A percentile compares a stretch with the other conserved stretches of the same genome.
Conservation (phyloP, 2,888 invertebrate species). For the Notodonta ziczac region DNA sequence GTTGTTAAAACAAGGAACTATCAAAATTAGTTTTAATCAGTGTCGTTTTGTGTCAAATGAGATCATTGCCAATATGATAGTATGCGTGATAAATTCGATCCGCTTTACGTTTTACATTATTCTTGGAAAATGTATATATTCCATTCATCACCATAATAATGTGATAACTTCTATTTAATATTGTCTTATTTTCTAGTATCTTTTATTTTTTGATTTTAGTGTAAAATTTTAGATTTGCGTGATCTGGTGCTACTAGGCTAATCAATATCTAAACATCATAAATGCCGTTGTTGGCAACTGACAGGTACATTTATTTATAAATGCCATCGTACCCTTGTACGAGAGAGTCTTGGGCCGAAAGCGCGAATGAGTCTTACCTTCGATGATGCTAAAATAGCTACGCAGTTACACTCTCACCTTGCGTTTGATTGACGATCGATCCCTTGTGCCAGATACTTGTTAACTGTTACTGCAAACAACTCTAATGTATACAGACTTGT, state of each 20-base stretch:
- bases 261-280: slow-evolving; percentile 51
- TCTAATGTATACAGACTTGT: slow-evolving; percentile 54
- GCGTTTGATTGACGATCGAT: slow-evolving; percentile 84
- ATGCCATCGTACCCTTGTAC: slow-evolving; percentile 76
- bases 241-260: slow-evolving; percentile 47
- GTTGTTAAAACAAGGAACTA: slow-evolving; percentile 68
- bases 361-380: slow-evolving; percentile 83
- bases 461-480: slow-evolving; percentile 72
- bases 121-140: slow-evolving; percentile 43
- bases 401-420: slow-evolving; percentile 82
- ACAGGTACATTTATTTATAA: slow-evolving; percentile 78
- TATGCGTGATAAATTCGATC: slow-evolving; percentile 51
- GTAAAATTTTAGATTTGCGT: not conserved
- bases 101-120: slow-evolving; percentile 46
- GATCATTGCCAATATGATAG: slow-evolving; percentile 77
- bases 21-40: slow-evolving; percentile 65
- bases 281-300: slow-evolving; percentile 69
- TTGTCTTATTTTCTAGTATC: not conserved
- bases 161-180: not conserved
- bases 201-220: not conserved
- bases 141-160: slow-evolving; percentile 39
- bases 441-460: slow-evolving; percentile 82
- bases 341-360: slow-evolving; percentile 82
- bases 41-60: slow-evolving; percentile 63
- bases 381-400: slow-evolving; percentile 82